These are phyloP conservation scores for Ostrea edulis DNA, from an alignment of 1,140 invertebrate species.

Conservation along the genomic window DNA sequence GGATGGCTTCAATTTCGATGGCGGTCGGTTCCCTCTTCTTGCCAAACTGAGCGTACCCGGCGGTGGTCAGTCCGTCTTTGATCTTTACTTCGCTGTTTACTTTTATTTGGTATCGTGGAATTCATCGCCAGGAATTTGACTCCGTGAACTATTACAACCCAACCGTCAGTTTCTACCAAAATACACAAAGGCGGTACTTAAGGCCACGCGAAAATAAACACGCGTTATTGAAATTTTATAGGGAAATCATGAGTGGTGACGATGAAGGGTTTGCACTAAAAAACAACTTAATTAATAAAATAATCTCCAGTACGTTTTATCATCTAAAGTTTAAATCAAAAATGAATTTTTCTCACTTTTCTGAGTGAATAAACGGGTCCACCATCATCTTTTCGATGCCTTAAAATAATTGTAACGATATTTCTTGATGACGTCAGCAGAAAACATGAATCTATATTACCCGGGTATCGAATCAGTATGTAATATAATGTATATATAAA, in stretches of 20 bases:
- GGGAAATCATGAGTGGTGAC: background rate
- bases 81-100: background rate
- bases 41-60: background rate
- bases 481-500: too few species aligned
- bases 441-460: too few species aligned
- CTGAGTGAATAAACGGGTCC: too few species aligned
- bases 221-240: background rate
- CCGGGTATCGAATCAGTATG: too few species aligned
- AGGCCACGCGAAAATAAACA: background rate
- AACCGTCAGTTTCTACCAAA: background rate
- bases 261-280: too few species aligned
- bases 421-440: too few species aligned
- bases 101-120: constrained; percentile 1
- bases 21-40: background rate
- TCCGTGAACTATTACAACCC: constrained; percentile 3
- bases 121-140: background rate
- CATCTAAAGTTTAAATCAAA: too few species aligned
- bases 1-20: constrained; percentile 10
- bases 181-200: constrained; percentile 18
- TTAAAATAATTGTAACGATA: too few species aligned
- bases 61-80: background rate
- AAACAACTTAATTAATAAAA: too few species aligned
- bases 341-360: too few species aligned
- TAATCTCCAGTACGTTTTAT: too few species aligned
- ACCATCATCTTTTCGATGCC: too few species aligned